Conservation (phyloP, 2,888 invertebrate genomes). For the Lasiommata megera region DNA sequence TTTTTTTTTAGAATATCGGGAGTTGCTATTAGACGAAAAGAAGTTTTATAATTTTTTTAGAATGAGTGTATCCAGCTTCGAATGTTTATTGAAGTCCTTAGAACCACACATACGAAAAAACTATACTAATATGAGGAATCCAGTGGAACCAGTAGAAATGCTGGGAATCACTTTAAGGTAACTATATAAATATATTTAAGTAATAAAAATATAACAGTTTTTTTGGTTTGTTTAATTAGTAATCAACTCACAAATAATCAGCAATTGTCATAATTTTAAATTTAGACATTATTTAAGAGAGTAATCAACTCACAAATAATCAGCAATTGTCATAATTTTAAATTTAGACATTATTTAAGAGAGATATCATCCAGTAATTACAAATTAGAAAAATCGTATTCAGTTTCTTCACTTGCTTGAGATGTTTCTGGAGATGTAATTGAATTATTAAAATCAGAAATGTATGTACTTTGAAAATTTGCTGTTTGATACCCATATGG, state of each 20-base stretch:
- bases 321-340: too few relatives aligned
- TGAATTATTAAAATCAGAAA: too few relatives aligned
- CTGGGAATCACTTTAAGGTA: conserved; percentile 33
- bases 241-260: not conserved
- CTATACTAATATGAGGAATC: conserved; percentile 32
- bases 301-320: too few relatives aligned
- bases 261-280: too few relatives aligned
- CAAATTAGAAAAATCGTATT: conserved; percentile 6
- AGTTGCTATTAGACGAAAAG: conserved; percentile 34
- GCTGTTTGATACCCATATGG: conserved; percentile 34
- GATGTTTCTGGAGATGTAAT: conserved; percentile 15
- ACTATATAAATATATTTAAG: conserved; percentile 25
- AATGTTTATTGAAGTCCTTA: conserved; percentile 10
- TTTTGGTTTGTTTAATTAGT: not conserved
- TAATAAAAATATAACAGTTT: conserved; percentile 10
- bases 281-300: too few relatives aligned
- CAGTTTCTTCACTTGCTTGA: conserved; percentile 1
- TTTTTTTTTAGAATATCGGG: conserved; percentile 34
- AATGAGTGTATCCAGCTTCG: too few relatives aligned
- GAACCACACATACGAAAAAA: conserved; percentile 29
- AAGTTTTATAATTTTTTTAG: too few relatives aligned
- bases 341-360: too few relatives aligned
- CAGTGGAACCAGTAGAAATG: conserved; percentile 33
- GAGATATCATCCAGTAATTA: too few relatives aligned
- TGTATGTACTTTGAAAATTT: too few relatives aligned